phyloP scores from a whole-genome alignment of 2,888 invertebrate genomes.

The Conistra vaccinii region DNA sequence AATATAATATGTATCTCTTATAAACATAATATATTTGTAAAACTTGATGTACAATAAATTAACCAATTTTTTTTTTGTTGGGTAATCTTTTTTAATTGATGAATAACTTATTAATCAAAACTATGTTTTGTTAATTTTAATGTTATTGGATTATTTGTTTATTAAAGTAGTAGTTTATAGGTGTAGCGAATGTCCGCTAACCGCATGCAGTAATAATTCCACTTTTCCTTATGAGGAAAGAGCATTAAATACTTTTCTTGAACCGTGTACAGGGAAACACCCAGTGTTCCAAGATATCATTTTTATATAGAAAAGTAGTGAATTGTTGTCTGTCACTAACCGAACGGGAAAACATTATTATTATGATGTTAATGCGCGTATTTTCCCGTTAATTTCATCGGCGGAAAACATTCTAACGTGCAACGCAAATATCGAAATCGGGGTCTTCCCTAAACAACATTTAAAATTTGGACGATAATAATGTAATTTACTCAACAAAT shows the following conservation, averaged over 20 bases:
- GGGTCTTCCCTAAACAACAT: slow-evolving; percentile 39
- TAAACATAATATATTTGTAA: neutral
- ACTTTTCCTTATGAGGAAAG: slow-evolving; percentile 35
- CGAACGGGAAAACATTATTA: slow-evolving; percentile 21
- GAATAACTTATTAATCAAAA: neutral
- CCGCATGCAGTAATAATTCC: neutral
- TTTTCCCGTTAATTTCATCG: slow-evolving; percentile 18
- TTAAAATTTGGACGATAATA: slow-evolving; percentile 31
- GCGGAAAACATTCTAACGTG: slow-evolving; percentile 37
- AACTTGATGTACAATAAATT: neutral
- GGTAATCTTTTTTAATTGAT: neutral
- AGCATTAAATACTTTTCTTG: slow-evolving; percentile 20
- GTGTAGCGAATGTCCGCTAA: neutral
- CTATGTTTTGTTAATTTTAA: slow-evolving; percentile 1
- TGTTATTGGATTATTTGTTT: neutral
- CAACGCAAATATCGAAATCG: slow-evolving; percentile 34
- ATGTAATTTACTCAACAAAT: slow-evolving; percentile 13
- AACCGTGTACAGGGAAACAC: slow-evolving; percentile 38
- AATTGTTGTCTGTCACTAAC: slow-evolving; percentile 20
- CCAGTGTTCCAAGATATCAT: neutral
- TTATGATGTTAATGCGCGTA: slow-evolving; percentile 29
- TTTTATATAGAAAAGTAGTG: slow-evolving; percentile 43
- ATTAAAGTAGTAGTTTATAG: neutral
- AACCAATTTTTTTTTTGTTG: neutral
- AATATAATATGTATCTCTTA: slow-evolving; percentile 4